phyloP scores from a whole-genome alignment of 1,140 invertebrate species.

The Ceratina japonica region DNA sequence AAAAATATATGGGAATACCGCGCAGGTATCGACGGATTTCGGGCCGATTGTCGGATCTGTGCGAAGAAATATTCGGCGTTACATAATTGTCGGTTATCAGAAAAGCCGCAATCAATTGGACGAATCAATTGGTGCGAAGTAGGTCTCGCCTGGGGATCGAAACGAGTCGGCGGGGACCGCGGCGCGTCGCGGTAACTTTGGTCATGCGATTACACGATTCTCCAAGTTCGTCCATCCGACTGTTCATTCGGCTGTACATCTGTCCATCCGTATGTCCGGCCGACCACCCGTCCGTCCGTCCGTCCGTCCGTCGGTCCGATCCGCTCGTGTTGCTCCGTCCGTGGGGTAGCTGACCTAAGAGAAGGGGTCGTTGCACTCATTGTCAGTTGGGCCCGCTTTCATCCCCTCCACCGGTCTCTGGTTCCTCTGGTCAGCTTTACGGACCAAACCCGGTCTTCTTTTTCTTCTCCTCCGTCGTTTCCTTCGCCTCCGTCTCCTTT shows the following conservation, averaged over 20 bases:
- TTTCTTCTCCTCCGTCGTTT: conserved; percentile 38
- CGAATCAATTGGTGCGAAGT: neutral
- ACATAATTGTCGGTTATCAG: neutral
- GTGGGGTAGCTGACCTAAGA: conserved; percentile 78
- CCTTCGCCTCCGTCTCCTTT: neutral
- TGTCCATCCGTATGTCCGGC: conserved; percentile 53
- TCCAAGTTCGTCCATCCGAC: conserved; percentile 52
- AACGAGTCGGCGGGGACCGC: neutral
- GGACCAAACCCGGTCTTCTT: conserved; percentile 63
- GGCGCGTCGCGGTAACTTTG: conserved; percentile 34
- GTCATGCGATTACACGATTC: conserved; percentile 49
- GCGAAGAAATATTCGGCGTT: neutral
- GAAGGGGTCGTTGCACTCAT: conserved; percentile 77
- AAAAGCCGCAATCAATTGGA: too few relatives aligned
- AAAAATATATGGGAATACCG: neutral
- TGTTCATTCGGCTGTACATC: conserved; percentile 51
- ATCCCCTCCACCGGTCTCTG: conserved; percentile 62
- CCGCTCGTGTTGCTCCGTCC: conserved; percentile 53
- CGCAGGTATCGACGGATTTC: neutral
- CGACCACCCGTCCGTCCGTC: conserved; percentile 56
- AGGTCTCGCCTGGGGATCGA: neutral
- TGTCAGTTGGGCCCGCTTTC: conserved; percentile 71
- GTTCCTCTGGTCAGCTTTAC: conserved; percentile 69
- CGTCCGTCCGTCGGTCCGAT: conserved; percentile 54
- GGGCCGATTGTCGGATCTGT: too few relatives aligned